Evolutionary conservation across 2,113 vertebrate genomes (phyloP).

Genomic region (Astur gentilis): DNA sequence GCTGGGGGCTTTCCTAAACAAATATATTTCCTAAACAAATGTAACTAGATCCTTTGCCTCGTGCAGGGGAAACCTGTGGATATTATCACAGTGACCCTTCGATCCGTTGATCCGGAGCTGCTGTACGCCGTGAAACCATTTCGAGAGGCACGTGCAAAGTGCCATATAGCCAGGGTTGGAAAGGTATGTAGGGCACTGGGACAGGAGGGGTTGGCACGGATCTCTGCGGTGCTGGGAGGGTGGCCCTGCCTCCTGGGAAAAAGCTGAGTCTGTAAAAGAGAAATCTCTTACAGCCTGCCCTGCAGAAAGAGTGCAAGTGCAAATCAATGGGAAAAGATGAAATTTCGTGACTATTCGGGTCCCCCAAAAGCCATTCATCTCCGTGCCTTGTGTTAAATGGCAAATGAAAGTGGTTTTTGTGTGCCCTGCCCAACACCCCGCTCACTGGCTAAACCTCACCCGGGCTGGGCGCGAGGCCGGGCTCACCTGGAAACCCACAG

Average conservation of each 20-base stretch:
- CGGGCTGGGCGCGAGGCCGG: neutral
- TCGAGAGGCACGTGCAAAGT: neutral
- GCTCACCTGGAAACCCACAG: neutral
- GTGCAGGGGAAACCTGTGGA: neutral
- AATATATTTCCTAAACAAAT: neutral
- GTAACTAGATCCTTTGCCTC: neutral
- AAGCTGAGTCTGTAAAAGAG: neutral
- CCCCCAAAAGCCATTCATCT: neutral
- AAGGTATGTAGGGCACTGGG: neutral
- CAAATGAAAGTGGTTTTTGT: neutral
- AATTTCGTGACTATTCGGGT: too few relatives aligned
- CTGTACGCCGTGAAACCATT: neutral
- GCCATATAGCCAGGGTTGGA: neutral
- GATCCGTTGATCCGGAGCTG: neutral
- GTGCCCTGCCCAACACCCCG: neutral
- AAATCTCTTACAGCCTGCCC: neutral
- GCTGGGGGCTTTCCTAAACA: neutral
- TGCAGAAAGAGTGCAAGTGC: neutral
- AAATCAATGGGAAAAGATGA: neutral
- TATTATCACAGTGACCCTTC: neutral
- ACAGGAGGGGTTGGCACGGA: neutral
- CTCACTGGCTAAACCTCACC: rapidly evolving
- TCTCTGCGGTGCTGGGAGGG: neutral
- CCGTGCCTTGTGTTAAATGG: neutral
- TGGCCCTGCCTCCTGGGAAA: neutral